Base-by-base conservation (phyloP, 2,888 invertebrate species). In the Serrognathus titanus region DNA sequence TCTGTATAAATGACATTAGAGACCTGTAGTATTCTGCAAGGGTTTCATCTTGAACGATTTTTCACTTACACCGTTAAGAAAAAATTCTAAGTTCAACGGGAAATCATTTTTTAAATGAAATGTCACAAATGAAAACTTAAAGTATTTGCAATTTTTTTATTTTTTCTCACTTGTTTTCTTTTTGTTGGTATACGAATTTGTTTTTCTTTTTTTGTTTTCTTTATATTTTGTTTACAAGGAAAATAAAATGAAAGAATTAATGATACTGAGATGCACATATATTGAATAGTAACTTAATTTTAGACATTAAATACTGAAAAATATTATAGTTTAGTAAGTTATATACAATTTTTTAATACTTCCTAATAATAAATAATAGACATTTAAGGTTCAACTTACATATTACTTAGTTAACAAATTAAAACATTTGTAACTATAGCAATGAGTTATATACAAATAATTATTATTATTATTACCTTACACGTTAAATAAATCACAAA, bases 401-500 rank as follows among this genome's bases (percentile, higher is more conserved):
- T 12, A 48, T 48, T 48, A 35, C 48, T 24, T 10, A 38, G 51
- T 53, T 31, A 47, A 62, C 62, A 62, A 62, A 62, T 59, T 62
- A 62, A 62, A 62, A 62, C 62, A 62, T 62, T 62, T 62, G 62
- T 55, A 60, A 51, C 49, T 38, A 31, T 31, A 54, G 40, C 54
- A 58, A 56, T 47, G 41, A 51, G 51, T 56, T 56, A 45, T 56
- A 47, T 46, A 51, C 48, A 51, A 9, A 20, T 43, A 20, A 16
- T 16, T 43, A 43, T 43, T 16, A 10, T 16, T 12, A 43, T 43
- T 43, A 43, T 11, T 43, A 43, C 43, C 43, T 43, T 43, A 43
- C 11, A 16, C 20, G n/a, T 43, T 43, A 43, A 55, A 55, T 49
- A 50, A 55, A 55, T 49, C 50, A 50, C 49, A 55, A 55, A 55